Evolutionary conservation across 2,888 invertebrate genomes (phyloP).

Genomic region (Salticus scenicus): DNA sequence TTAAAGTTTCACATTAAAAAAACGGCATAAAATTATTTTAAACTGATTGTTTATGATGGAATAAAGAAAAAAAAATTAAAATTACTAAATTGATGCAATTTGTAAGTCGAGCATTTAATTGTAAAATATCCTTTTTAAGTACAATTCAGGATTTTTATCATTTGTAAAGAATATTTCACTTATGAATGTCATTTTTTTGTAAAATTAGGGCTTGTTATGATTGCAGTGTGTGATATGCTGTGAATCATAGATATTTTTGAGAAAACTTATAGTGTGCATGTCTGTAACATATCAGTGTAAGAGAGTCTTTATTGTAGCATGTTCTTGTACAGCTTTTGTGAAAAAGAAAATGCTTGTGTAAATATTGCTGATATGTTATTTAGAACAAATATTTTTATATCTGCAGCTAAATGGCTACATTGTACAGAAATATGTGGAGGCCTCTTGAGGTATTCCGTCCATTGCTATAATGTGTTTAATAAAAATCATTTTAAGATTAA

Average conservation of each 20-base stretch:
- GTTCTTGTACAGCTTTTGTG: slow-evolving; percentile 58
- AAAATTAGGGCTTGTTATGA: slow-evolving; percentile 24
- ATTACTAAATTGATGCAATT: too few species aligned
- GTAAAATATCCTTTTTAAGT: slow-evolving; percentile 39
- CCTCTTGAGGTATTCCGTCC: slow-evolving; percentile 60
- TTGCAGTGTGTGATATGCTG: slow-evolving; percentile 36
- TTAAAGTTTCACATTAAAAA: too few species aligned
- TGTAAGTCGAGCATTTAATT: slow-evolving; percentile 23
- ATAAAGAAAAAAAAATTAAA: too few species aligned
- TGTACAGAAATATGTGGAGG: slow-evolving; percentile 62
- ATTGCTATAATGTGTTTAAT: slow-evolving; percentile 55
- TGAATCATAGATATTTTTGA: slow-evolving; percentile 38
- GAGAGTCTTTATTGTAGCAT: slow-evolving; percentile 43
- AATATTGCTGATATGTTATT: slow-evolving; percentile 56
- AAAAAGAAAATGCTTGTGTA: slow-evolving; percentile 46
- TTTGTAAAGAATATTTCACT: neutral
- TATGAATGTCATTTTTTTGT: too few species aligned
- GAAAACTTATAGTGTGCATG: slow-evolving; percentile 43
- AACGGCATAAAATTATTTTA: too few species aligned
- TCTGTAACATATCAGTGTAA: slow-evolving; percentile 64
- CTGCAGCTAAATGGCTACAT: slow-evolving; percentile 41
- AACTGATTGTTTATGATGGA: too few species aligned
- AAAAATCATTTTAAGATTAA: slow-evolving; percentile 29
- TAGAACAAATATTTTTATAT: slow-evolving; percentile 68
- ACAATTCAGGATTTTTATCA: slow-evolving; percentile 4